Evolutionary conservation across 2,888 invertebrate species (phyloP).

Genomic region (Vandiemenella viatica): DNA sequence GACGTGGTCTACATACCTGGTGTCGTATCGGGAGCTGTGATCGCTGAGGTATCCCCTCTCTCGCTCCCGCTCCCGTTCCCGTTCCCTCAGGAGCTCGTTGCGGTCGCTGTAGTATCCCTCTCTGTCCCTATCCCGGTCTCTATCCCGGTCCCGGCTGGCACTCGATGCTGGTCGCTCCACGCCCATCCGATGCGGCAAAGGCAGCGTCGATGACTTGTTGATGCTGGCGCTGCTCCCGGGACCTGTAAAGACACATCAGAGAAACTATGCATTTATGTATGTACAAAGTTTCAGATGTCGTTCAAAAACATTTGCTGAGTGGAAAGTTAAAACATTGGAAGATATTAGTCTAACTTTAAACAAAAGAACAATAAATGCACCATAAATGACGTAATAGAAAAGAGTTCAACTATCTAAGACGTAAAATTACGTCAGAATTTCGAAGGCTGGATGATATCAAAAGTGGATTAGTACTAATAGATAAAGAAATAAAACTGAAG

Average conservation of each 20-base stretch:
- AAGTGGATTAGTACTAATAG: too few species aligned
- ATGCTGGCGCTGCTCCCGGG: constrained; percentile 49
- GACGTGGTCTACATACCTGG: too few species aligned
- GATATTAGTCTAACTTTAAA: too few species aligned
- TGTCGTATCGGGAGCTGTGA: constrained; percentile 53
- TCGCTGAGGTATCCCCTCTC: constrained; percentile 68
- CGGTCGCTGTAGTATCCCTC: constrained; percentile 84
- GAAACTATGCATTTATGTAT: constrained; percentile 5
- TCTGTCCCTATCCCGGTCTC: constrained; percentile 49
- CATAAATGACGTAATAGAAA: too few species aligned
- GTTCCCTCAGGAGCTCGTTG: constrained; percentile 64
- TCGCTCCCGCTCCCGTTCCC: constrained; percentile 33
- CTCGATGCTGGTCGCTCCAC: constrained; percentile 40
- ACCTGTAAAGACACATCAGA: constrained; percentile 28
- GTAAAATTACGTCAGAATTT: too few species aligned
- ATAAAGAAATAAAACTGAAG: too few species aligned
- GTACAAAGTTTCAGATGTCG: too few species aligned
- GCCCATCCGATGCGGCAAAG: constrained; percentile 54
- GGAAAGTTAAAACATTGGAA: too few species aligned
- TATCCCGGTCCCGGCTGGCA: constrained; percentile 40
- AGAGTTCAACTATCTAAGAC: too few species aligned
- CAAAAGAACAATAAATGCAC: too few species aligned
- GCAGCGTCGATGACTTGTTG: constrained; percentile 70
- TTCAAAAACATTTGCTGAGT: too few species aligned
- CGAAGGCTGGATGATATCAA: too few species aligned